Base-by-base conservation (phyloP, 2,113 vertebrate species). In the Fregetta grallaria region DNA sequence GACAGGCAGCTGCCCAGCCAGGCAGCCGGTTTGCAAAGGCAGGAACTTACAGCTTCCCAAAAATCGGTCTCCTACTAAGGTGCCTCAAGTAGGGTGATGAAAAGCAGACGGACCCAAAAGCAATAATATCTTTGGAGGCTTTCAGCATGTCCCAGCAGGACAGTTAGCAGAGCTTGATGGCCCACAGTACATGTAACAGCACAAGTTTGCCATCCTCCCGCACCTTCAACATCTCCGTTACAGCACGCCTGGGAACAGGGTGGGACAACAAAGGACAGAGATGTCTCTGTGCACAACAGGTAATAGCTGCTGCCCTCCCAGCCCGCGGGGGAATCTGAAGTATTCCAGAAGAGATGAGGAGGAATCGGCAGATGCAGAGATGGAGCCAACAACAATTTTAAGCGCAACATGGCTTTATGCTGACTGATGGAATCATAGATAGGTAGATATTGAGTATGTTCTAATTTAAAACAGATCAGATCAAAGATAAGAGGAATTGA, bases 131-230 rank as follows among this genome's bases (percentile, higher is more conserved):
- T 84, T 68, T 84, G 84, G 44, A 88, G 73, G 55, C 26, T 88
- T 79, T 74, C 44, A 29, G 38, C 25, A 11, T 20, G 34, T 74
- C 59, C 29, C 61, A 84, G 73, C 50, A 76, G 38, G 85, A 50
- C 14, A 29, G 27, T 74, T 19, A 75, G 26, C 79, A 71, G 58
- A 81, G 56, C 40, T 12, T n/a, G 58, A 18, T 16, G 32, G 58
- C 12, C 65, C 2, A 2, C 27, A 10, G 34, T 11, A 11, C 29
- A 34, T 0, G 0, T 23, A 62, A 66, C 3, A 0, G 52, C 59
- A 36, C 26, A 27, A 58, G 50, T 59, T 65, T 34, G 42, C 34
- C 30, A 42, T 70, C 42, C 55, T 29, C 11, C 18, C n/a, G 30
- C 56, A 44, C 34, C 30, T 21, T 65, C n/a, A 26, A 12, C 26